Percentiles rank a stretch among this genome's conserved stretches.
phyloP scores from a whole-genome alignment of 2,113 vertebrate genomes.

The Dicrurus megarhynchus region DNA sequence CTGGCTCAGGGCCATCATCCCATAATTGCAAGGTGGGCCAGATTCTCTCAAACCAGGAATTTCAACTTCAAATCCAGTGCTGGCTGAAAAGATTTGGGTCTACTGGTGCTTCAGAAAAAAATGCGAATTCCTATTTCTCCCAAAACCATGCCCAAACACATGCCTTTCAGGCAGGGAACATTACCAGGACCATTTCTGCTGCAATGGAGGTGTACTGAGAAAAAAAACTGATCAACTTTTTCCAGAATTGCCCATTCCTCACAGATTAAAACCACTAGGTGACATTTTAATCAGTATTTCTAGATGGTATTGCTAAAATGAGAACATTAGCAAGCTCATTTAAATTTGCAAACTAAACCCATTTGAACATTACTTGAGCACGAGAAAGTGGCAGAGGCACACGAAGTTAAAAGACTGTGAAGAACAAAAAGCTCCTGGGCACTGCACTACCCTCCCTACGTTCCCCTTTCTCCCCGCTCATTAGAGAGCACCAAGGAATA shows the following conservation, averaged over 20 bases:
- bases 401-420: background rate
- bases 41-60: background rate
- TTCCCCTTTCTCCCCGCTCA: background rate
- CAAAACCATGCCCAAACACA: background rate
- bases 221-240: background rate
- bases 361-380: background rate
- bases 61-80: background rate
- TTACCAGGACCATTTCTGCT: background rate
- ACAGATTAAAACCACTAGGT: background rate
- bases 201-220: background rate
- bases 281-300: slow-evolving; percentile 1
- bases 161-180: background rate
- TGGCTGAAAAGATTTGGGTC: background rate
- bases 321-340: slow-evolving; percentile 5
- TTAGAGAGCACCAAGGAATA: background rate
- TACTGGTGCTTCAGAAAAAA: background rate
- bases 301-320: background rate
- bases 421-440: background rate
- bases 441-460: background rate
- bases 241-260: background rate
- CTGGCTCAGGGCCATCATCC: background rate
- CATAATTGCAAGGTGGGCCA: background rate
- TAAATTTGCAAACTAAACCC: slow-evolving; percentile 8
- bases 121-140: background rate
- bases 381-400: background rate